Evolutionary conservation across 2,888 invertebrate species (phyloP), one percentile per base, ranked within the genome.

Genomic region (Ferdinandea cuprea): DNA sequence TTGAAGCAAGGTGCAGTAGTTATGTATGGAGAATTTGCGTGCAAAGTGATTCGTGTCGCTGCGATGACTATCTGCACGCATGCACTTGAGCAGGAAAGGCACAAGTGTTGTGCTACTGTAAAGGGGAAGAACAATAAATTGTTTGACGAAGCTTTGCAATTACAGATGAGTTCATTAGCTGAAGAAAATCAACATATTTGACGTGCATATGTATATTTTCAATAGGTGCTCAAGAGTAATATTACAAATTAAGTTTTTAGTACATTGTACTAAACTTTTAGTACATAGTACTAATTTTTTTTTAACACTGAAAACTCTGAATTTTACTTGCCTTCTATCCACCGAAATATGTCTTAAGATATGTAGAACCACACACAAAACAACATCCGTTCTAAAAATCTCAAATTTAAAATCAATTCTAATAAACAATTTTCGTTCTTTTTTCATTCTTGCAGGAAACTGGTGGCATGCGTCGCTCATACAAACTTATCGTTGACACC

Each of bases 401-500:
- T 13, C 13, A 1, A 15, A 40, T 7, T 15, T 15, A 15, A 40
- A 13, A 7, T n/a, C 13, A 2, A 40, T 0, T 25, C 5, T 25
- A 3, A 25, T 25, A 8, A 48, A 37, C 30, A 15, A 13, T 30
- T n/a, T 54, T 25, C 25, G 25, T 35, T 52, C 40, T 72, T 52
- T 19, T 71, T 5, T 77, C 11, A n/a, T n/a, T n/a, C 32, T 85
- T 87, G 6, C 66, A 88, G 88, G 87, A 88, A 85, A 88, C 88
- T 52, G 88, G 88, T 72, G 88, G 87, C 52, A 88, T 88, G 88
- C 87, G 88, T 9, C 86, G 88, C 80, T 88, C 88, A 17, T 88
- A 86, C 76, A 88, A 88, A 79, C 84, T 88, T 19, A 88, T 88
- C 78, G 88, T 88, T 11, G 88, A 88, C 79, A 88, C 88, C 3